Base-by-base conservation (phyloP, 2,888 invertebrate species). In the Himalopsyche tibetana region DNA sequence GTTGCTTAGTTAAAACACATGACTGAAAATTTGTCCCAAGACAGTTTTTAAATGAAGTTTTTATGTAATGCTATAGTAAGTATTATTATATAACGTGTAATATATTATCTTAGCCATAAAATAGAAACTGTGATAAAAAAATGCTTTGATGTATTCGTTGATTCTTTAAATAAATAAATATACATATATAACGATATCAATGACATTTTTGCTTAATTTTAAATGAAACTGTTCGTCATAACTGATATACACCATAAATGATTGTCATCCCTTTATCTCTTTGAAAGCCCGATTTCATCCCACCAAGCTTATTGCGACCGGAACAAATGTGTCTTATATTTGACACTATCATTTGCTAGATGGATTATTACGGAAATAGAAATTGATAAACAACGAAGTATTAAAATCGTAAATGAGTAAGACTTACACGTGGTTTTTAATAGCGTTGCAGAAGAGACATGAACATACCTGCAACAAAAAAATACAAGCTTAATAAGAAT, bases 241-340 rank as follows among this genome's bases (percentile, higher is more conserved):
- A 19, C 63, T 63, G 63, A 9, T 6, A 63, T 63, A 63, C 63
- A 8, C 17, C 36, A 82, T 82, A 85, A 82, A 82, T 85, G 74
- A 81, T 80, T 83, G 83, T 86, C 83, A 85, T 85, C 85, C 85
- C 85, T 86, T 83, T 83, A 83, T 83, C 42, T 80, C 83, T 28
- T 17, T 19, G 15, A 40, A 74, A 63, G 45, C 15, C 69, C 82
- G 36, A 42, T 55, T 45, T 81, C 40, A 81, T 51, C 81, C 45
- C 51, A 51, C n/a, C 4, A 19, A 42, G n/a, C 42, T 45, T 45
- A 81, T 45, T 81, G 63, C 63, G 28, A 63, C 63, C 63, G 63
- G 63, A 63, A 63, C 63, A 63, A 63, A 63, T 63, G 63, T 63
- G 19, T 63, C 63, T 63, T 63, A 63, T 63, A 63, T 63, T 63